Evolutionary conservation across 2,113 vertebrate genomes (phyloP).

Genomic region (Pandion haliaetus): DNA sequence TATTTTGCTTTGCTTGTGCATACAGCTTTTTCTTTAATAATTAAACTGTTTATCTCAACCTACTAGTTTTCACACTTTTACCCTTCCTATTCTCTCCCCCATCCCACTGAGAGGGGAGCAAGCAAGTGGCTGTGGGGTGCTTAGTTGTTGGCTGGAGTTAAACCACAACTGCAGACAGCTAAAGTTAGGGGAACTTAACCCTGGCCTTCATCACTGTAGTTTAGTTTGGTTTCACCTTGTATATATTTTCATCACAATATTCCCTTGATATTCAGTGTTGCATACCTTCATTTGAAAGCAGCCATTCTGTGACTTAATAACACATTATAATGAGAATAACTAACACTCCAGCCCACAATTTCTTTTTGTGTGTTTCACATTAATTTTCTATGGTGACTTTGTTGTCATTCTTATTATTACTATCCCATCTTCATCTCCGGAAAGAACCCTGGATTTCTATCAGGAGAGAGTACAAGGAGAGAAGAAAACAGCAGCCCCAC

Average conservation of each 20-base stretch:
- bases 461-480: background rate
- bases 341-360: background rate
- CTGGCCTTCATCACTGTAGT: background rate
- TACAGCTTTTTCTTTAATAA: background rate
- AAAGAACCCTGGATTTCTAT: background rate
- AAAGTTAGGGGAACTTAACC: background rate
- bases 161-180: background rate
- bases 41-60: background rate
- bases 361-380: background rate
- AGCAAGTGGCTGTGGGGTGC: rapidly evolving
- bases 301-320: background rate
- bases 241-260: background rate
- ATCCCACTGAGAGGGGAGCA: background rate
- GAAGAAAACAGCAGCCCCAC: background rate
- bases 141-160: background rate
- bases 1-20: background rate
- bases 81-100: background rate
- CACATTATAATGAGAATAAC: background rate
- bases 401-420: background rate
- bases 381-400: background rate
- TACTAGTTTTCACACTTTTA: background rate
- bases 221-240: background rate
- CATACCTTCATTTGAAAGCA: background rate
- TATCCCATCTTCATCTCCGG: background rate
- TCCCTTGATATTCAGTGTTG: background rate